phyloP scores from a whole-genome alignment of 2,113 vertebrate species.

The Pseudorasbora parva region DNA sequence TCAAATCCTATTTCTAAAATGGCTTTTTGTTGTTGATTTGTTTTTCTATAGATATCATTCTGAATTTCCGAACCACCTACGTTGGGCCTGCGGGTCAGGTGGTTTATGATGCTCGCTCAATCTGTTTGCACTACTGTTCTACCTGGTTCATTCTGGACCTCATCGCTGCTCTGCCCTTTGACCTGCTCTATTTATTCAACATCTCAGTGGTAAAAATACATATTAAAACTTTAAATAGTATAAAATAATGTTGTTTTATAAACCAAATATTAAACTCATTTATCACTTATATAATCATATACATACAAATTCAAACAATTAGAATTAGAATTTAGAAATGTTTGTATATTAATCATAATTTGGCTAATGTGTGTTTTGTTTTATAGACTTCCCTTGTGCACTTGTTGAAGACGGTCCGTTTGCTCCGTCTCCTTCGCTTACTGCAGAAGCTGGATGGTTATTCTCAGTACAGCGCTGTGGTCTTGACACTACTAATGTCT shows the following conservation, averaged over 20 bases:
- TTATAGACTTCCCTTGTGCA: constrained; percentile 81
- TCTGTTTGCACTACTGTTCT: constrained; percentile 87
- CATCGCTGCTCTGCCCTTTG: constrained; percentile 88
- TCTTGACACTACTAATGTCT: constrained; percentile 90
- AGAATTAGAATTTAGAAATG: neutral
- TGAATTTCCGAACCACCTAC: constrained; percentile 87
- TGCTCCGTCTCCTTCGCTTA: constrained; percentile 85
- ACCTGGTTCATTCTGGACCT: constrained; percentile 93
- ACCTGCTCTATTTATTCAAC: constrained; percentile 89
- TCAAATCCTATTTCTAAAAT: neutral
- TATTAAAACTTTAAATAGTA: neutral
- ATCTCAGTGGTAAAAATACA: constrained; percentile 84
- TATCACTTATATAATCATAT: too few relatives aligned
- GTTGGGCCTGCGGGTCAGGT: constrained; percentile 91
- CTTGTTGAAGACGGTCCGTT: constrained; percentile 86
- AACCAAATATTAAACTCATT: too few relatives aligned
- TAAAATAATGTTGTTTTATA: neutral
- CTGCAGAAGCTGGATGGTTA: constrained; percentile 91
- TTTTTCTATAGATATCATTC: constrained; percentile 81
- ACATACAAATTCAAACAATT: neutral
- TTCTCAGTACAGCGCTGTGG: constrained; percentile 92
- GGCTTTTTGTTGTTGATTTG: neutral
- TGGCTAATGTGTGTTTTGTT: constrained; percentile 4
- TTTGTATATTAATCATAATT: neutral
- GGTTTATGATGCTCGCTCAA: constrained; percentile 84